Conservation (phyloP, 2,113 vertebrate genomes). For the Dermatemys mawii region DNA sequence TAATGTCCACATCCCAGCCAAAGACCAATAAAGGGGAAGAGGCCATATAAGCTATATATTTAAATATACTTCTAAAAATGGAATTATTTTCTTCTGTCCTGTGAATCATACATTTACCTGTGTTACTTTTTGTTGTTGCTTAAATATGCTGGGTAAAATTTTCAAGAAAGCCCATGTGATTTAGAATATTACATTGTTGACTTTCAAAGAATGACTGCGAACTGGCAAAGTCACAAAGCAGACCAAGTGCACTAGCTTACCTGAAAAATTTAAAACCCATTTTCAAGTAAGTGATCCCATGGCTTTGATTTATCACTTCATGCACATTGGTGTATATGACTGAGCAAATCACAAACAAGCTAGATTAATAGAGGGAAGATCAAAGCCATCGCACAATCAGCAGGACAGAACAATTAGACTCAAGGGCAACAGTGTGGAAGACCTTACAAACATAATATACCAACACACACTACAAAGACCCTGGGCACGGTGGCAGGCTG, state of each 20-base stretch:
- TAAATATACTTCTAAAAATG: not conserved
- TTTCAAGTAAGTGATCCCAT: not conserved
- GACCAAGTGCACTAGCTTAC: not conserved
- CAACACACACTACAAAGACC: not conserved
- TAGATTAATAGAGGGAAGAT: not conserved
- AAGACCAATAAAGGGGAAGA: rapidly evolving
- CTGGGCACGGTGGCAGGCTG: no score
- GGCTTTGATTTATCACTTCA: not conserved
- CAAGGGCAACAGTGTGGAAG: rapidly evolving
- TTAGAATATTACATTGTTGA: not conserved
- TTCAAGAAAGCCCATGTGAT: not conserved
- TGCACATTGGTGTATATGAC: not conserved
- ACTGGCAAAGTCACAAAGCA: not conserved
- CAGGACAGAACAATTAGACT: not conserved
- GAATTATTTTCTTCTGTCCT: not conserved
- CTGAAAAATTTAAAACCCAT: not conserved
- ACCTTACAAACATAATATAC: rapidly evolving
- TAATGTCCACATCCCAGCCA: not conserved
- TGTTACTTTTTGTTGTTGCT: not conserved
- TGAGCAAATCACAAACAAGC: not conserved
- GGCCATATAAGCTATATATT: rapidly evolving
- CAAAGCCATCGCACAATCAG: rapidly evolving
- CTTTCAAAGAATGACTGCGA: not conserved
- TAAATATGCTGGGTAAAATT: not conserved
- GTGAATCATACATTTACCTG: not conserved